Conservation (phyloP, 2,797 vertebrate genomes). For the Sebastes flavidus region DNA sequence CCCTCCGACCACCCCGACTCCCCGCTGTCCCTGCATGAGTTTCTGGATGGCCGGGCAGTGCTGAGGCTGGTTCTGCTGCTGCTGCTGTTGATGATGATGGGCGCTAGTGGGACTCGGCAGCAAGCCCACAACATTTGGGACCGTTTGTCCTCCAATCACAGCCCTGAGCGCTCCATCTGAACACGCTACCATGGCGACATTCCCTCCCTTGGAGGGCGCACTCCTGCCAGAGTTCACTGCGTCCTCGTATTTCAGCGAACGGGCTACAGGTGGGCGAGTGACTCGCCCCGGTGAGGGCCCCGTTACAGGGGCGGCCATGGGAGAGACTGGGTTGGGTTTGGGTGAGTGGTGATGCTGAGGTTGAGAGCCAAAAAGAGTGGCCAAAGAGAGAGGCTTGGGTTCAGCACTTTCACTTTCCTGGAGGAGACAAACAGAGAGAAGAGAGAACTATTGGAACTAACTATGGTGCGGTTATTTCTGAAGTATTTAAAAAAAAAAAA, state of each 20-base stretch:
- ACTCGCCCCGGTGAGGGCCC: slow-evolving; percentile 42
- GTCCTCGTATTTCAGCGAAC: slow-evolving; percentile 89
- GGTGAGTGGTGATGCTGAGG: slow-evolving; percentile 58
- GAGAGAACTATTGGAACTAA: background rate
- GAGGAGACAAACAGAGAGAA: background rate
- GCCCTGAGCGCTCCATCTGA: slow-evolving; percentile 13
- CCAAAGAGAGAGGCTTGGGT: slow-evolving; percentile 86
- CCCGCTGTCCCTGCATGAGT: slow-evolving; percentile 85
- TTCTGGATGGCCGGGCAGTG: slow-evolving; percentile 95
- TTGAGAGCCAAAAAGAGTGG: slow-evolving; percentile 87
- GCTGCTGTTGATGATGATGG: slow-evolving; percentile 27
- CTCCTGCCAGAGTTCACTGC: slow-evolving; percentile 51
- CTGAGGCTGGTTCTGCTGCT: slow-evolving; percentile 62
- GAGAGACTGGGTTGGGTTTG: slow-evolving; percentile 46
- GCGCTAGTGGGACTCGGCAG: background rate
- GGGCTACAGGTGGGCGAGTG: slow-evolving; percentile 77
- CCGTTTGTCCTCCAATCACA: background rate
- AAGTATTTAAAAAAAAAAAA: background rate
- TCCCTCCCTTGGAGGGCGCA: background rate
- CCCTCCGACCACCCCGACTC: slow-evolving; percentile 69
- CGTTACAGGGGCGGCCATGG: background rate
- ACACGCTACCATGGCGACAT: background rate
- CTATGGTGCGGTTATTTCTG: background rate
- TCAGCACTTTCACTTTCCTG: slow-evolving; percentile 77
- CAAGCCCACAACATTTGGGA: background rate